phyloP scores from a whole-genome alignment of 2,113 vertebrate genomes.

The Cynopterus brachyotis region DNA sequence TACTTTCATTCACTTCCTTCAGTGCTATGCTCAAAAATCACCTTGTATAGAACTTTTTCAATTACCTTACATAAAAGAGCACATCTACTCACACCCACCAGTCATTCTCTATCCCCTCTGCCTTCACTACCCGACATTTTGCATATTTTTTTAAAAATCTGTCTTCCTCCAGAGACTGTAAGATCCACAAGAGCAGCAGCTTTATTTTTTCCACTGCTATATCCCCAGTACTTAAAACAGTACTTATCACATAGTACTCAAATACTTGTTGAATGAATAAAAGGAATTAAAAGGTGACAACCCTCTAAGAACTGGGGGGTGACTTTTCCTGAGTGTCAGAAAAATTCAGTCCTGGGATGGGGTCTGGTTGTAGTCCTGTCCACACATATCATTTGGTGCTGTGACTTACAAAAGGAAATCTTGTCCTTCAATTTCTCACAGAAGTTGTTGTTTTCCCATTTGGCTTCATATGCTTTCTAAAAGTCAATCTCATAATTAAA shows the following conservation, averaged over 20 bases:
- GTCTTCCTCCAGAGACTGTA: background rate
- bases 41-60: background rate
- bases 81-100: background rate
- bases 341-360: background rate
- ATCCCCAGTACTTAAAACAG: background rate
- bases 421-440: background rate
- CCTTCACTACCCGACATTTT: background rate
- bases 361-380: background rate
- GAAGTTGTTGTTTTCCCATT: background rate
- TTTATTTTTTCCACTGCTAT: background rate
- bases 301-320: background rate
- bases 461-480: background rate
- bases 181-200: background rate
- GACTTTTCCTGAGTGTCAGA: background rate
- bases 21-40: background rate
- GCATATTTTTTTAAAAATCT: background rate
- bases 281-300: background rate
- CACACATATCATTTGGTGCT: background rate
- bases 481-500: background rate
- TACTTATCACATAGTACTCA: background rate
- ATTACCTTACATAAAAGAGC: background rate
- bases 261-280: background rate
- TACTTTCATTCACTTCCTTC: background rate
- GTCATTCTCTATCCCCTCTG: background rate
- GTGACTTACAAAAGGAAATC: background rate